Evolutionary conservation across 2,888 invertebrate genomes (phyloP), one percentile per base, ranked within the genome.

Genomic region (Watsonalla binaria): DNA sequence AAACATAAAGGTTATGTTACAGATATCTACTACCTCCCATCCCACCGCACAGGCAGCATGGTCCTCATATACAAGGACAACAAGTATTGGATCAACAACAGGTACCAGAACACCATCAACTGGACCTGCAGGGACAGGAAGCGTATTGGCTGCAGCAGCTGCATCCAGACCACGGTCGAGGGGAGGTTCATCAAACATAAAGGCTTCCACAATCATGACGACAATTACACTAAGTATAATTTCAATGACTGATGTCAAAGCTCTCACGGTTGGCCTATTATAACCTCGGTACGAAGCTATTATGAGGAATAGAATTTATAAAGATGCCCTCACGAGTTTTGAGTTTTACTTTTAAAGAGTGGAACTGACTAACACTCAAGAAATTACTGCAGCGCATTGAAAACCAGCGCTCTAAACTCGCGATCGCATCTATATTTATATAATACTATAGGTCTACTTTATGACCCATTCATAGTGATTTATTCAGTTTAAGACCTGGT

Each of bases 11-110:
- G 62, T 51, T 60, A 53, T 66, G 57, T 61, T 62, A 66, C 87
- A 90, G 90, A 75, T 49, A 89, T 90, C 58, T 90, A 86, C 68
- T 90, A 90, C 63, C 78, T 90, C 2, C 90, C 90, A 0, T 90
- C 90, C 0, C 88, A 89, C 59, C 86, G 90, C n/a, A 82, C 85
- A 0, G 90, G 90, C 45, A 90, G 90, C 61, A 90, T 90, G 89
- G 90, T 90, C 45, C 72, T 90, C 52, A 90, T 90, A 65, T 90
- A 81, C 71, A 86, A 89, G 56, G 90, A 90, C 63, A 90, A 90
- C 73, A 90, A 90, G 63, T 90, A 85, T 57, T 90, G 90, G 90
- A 88, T 90, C 63, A 90, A 90, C 68, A 90, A 90, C 53, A 76
- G 90, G 8, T 90, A 90, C 54, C 90, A 89, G 68, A 90, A 90